Percentiles rank a stretch among this genome's conserved stretches.
Conservation (phyloP, 2,888 invertebrate species). For the Odontocerum albicorne region DNA sequence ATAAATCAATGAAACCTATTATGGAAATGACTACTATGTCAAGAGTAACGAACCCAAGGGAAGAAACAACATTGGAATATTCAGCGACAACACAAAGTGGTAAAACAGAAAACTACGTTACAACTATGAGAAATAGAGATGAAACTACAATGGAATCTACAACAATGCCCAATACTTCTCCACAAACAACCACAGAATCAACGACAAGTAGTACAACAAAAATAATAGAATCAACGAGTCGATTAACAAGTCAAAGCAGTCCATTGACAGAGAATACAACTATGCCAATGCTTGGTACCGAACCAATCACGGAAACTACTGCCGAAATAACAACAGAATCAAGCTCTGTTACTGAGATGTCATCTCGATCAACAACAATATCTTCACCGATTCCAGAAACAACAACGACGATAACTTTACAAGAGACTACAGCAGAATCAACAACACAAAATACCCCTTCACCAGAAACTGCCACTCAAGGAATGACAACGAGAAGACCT, state of each 20-base stretch:
- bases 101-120: no score
- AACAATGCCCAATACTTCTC: slow-evolving; percentile 3
- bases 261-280: neutral
- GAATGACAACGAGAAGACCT: no score
- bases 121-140: neutral
- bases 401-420: no score
- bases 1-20: slow-evolving; percentile 33
- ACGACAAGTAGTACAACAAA: slow-evolving; percentile 14
- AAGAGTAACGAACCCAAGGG: slow-evolving; percentile 18
- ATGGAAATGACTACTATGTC: slow-evolving; percentile 24
- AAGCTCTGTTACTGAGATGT: no score
- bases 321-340: no score
- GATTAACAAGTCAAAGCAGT: neutral
- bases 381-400: no score
- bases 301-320: neutral
- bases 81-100: slow-evolving; percentile 13
- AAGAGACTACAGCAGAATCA: no score
- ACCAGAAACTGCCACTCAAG: no score
- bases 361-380: no score
- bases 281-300: neutral
- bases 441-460: neutral
- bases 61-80: slow-evolving; percentile 16
- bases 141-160: slow-evolving; percentile 7
- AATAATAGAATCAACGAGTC: slow-evolving; percentile 9
- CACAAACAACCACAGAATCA: slow-evolving; percentile 5